These are phyloP conservation scores for Bothrops jararaca DNA, from an alignment of 2,113 vertebrate species.

Conservation along the genomic window DNA sequence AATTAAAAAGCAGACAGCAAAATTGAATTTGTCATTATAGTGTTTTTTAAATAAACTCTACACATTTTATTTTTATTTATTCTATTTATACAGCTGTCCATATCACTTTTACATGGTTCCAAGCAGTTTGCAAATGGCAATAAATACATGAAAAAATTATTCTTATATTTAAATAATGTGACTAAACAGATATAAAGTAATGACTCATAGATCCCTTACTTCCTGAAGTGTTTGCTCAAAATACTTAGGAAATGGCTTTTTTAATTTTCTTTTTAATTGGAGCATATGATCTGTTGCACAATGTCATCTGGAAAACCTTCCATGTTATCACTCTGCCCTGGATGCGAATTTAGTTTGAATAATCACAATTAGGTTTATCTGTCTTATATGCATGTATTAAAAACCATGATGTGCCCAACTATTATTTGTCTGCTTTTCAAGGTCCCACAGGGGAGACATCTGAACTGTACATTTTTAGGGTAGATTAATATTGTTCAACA, in stretches of 20 bases:
- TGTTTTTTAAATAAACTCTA: background rate
- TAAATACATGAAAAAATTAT: background rate
- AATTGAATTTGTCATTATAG: background rate
- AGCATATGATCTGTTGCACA: background rate
- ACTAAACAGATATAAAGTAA: background rate
- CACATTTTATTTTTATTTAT: background rate
- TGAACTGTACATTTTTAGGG: background rate
- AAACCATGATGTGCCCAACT: background rate
- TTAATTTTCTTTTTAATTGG: background rate
- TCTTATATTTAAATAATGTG: background rate
- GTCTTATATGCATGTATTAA: background rate
- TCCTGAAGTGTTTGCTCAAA: background rate
- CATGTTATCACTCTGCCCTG: background rate
- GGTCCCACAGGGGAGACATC: background rate
- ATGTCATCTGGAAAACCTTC: background rate
- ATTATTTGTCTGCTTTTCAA: background rate
- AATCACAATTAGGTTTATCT: background rate
- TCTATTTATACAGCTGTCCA: background rate
- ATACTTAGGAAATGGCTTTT: background rate
- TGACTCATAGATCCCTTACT: background rate
- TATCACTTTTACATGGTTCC: background rate
- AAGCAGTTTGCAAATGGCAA: background rate
- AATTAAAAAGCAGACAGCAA: background rate
- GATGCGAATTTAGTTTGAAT: background rate
- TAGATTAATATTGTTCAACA: background rate